phyloP scores from a whole-genome alignment of 2,113 vertebrate species.

The Bolborhynchus lineola region DNA sequence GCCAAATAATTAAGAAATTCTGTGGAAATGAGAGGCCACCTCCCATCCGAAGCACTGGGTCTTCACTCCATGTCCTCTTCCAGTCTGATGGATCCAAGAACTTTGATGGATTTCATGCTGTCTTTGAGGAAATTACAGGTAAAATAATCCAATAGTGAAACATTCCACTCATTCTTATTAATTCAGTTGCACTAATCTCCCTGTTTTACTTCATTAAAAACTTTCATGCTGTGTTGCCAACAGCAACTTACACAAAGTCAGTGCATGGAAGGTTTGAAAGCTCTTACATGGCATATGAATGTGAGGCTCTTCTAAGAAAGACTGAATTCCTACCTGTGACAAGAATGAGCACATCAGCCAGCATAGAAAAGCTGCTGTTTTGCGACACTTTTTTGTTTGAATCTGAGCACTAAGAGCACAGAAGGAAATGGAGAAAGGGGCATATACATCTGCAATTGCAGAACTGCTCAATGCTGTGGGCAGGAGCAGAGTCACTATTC shows the following conservation, averaged over 20 bases:
- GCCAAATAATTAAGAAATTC: slow-evolving; percentile 87
- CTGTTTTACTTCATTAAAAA: slow-evolving; percentile 41
- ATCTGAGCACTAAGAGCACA: neutral
- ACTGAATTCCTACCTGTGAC: neutral
- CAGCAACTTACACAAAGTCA: neutral
- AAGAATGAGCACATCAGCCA: neutral
- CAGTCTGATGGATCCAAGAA: slow-evolving; percentile 96
- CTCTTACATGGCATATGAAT: neutral
- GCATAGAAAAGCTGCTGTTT: neutral
- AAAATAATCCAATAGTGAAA: slow-evolving; percentile 1
- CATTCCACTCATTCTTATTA: neutral
- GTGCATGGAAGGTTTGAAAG: neutral
- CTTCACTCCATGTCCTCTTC: slow-evolving; percentile 91
- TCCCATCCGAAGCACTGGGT: slow-evolving; percentile 84
- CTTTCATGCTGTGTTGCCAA: slow-evolving; percentile 17
- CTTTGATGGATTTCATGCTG: slow-evolving; percentile 93
- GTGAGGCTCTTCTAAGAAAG: neutral
- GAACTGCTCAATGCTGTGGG: neutral
- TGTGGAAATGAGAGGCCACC: slow-evolving; percentile 90
- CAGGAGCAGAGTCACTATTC: neutral
- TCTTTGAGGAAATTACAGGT: slow-evolving; percentile 95
- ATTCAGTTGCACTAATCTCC: neutral
- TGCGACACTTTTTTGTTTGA: neutral
- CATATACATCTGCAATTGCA: neutral
- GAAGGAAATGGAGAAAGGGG: neutral